Evolutionary conservation across 2,797 vertebrate species (phyloP), one percentile per base, ranked within the genome.

Genomic region (Sebastiscus tertius): DNA sequence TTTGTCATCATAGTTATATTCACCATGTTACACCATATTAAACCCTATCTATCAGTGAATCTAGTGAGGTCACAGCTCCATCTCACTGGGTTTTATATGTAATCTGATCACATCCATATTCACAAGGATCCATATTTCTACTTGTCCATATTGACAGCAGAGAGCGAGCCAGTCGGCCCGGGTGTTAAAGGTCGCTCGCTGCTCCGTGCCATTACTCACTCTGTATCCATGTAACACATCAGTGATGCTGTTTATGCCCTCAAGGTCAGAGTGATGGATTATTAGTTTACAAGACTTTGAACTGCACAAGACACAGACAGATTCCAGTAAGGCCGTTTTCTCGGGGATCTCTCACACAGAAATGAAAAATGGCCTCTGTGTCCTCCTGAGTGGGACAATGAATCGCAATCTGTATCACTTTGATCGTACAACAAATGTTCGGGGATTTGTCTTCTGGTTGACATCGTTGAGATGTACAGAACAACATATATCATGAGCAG

Each of bases 211-310:
- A 84, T 91, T 84, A 88, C 86, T 91, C 88, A 87, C 36, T 52
- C 69, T 55, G 56, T 63, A 71, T 70, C 86, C 61, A 39, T 60
- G 79, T 78, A 83, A 82, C 88, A 80, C 87, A 88, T 89, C 88
- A 75, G 74, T 20, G 61, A 73, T 77, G 84, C 88, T 73, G 85
- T 85, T 92, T 77, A 61, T 75, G 86, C 81, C 86, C 85, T 81
- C 93, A 90, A 94, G 93, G 93, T 95, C 94, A 76, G n/a, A 16
- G 82, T 93, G 93, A 95, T 94, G 92, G 92, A 94, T 94, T 89
- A 80, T 81, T 87, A 82, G 88, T 93, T 92, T 83, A 80, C 77
- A 31, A 14, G 76, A 74, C 72, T 87, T 49, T 74, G 85, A 87
- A 86, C 88, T 52, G 75, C 59, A 63, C 4, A 22, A 85, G 92